Evolutionary conservation across 2,888 invertebrate species (phyloP), one percentile per base, ranked within the genome.

Genomic region (Lacanobia wlatinum): DNA sequence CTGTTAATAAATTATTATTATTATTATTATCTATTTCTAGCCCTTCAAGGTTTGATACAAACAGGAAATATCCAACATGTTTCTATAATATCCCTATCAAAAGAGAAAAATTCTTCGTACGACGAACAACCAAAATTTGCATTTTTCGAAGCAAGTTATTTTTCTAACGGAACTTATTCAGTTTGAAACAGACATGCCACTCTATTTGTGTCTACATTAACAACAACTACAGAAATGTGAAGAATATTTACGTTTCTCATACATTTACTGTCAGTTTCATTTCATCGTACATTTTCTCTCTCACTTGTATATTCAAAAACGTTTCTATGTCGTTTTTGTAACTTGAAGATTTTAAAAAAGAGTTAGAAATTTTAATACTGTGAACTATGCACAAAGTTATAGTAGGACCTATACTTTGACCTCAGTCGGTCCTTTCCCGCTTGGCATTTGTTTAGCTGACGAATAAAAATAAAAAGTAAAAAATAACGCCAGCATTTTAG

Each of bases 191-290:
- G 60, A 76, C 73, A 63, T 72, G 62, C 56, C 48, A 66, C 53
- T 81, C 78, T 81, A 81, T 76, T 67, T 74, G 71, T 61, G 73
- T 79, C 72, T 77, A 68, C 63, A 70, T 78, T 65, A 78, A 71
- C 68, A 80, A 72, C 63, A 40, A 79, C 43, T 59, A 68, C 55
- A 53, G 68, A 73, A 76, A 81, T 72, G 66, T 56, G 61, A 64
- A 70, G 58, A 73, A 71, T 71, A 76, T 73, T 81, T 61, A 59
- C 55, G 55, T 61, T 50, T 55, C 71, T 76, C 53, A 69, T 64
- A 69, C 59, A 65, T 71, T 75, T 23, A 52, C 64, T 67, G 61
- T 65, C 53, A 69, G 40, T 58, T 53, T 16, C 43, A 43, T 55
- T 66, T 48, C 62, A 53, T 59, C 43, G 53, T 48, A 56, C 59